Conservation (phyloP, 2,797 vertebrate species). For the Chelonia mydas region DNA sequence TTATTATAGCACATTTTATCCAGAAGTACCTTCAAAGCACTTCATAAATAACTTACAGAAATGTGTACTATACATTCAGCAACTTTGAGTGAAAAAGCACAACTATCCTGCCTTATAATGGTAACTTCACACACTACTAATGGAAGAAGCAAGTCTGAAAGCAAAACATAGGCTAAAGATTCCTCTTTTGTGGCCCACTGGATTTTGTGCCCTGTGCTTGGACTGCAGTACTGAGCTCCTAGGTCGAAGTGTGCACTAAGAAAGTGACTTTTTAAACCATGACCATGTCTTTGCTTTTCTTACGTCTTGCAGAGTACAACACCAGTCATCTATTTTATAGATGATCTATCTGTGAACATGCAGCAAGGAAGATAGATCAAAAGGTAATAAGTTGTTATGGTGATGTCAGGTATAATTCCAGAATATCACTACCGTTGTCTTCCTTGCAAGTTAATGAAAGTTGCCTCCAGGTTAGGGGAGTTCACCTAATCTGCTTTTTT, state of each 20-base stretch:
- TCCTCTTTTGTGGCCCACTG: background rate
- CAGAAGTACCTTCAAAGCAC: background rate
- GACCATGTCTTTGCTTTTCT: background rate
- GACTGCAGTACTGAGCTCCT: background rate
- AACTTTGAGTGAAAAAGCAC: background rate
- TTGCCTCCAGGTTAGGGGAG: background rate
- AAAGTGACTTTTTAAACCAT: background rate
- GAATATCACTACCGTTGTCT: conserved; percentile 6
- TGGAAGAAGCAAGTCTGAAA: background rate
- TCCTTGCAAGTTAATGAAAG: background rate
- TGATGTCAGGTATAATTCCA: background rate
- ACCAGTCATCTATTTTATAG: background rate
- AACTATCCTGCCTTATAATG: background rate
- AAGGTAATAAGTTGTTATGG: background rate
- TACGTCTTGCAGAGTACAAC: background rate
- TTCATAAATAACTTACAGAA: background rate
- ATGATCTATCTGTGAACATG: background rate
- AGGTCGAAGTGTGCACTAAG: background rate
- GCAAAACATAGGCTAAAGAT: background rate
- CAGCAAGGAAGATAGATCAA: fast-evolving
- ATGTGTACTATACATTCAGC: background rate
- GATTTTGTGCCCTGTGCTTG: background rate
- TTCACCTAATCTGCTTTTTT: background rate
- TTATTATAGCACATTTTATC: background rate
- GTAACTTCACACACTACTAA: background rate